phyloP scores from a whole-genome alignment of 2,888 invertebrate genomes.

The Bombyx huttoni region DNA sequence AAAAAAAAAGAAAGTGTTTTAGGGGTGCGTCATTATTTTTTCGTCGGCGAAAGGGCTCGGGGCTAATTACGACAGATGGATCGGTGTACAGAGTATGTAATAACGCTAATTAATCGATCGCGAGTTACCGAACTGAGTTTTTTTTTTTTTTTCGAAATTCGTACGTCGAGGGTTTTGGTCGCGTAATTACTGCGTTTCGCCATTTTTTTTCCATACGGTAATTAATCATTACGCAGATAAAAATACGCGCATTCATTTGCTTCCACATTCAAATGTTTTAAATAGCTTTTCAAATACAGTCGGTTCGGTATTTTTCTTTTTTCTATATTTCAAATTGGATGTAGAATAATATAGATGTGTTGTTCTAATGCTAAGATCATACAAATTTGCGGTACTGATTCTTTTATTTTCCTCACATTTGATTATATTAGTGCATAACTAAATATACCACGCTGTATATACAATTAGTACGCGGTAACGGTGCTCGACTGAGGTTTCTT shows the following conservation, averaged over 20 bases:
- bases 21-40: slow-evolving; percentile 70
- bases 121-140: slow-evolving; percentile 24
- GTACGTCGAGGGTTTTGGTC: slow-evolving; percentile 14
- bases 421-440: too few relatives aligned
- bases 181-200: slow-evolving; percentile 10
- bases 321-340: too few relatives aligned
- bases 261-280: background rate
- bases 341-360: too few relatives aligned
- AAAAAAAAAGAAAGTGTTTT: slow-evolving; percentile 69
- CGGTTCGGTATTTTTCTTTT: too few relatives aligned
- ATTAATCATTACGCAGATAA: background rate
- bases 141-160: slow-evolving; percentile 33
- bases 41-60: slow-evolving; percentile 54
- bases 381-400: too few relatives aligned
- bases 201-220: background rate
- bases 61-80: slow-evolving; percentile 71
- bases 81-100: slow-evolving; percentile 57
- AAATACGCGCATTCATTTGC: background rate
- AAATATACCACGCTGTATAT: too few relatives aligned
- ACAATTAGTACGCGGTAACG: too few relatives aligned
- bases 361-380: too few relatives aligned
- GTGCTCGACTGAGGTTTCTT: too few relatives aligned
- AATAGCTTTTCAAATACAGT: background rate
- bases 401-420: too few relatives aligned
- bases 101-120: slow-evolving; percentile 70